Base-by-base conservation (phyloP, 1,140 invertebrate species). In the Capitella teleta region DNA sequence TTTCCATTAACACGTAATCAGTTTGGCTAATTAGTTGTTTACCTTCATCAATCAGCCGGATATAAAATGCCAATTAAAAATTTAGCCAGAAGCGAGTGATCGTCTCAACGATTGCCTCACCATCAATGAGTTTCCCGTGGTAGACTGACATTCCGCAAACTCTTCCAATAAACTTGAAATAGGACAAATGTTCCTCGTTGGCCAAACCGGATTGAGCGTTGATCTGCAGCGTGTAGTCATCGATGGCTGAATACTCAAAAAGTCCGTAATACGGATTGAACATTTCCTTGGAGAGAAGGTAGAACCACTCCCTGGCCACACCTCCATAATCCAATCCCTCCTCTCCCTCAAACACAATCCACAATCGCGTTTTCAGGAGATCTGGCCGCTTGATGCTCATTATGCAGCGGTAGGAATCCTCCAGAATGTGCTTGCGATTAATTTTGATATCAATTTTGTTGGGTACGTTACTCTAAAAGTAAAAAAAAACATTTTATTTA, bases 201-300 rank as follows among this genome's bases (percentile, higher is more conserved):
- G 98, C 71, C 30, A 96, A 77, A 8, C 91, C 93, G 43, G 93
- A 97, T 68, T 87, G 85, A 43, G 94, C 92, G 75, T 98, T 98
- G 45, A 98, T 97, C 80, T 98, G 95, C 42, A 98, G 76, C 14
- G 94, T 98, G 72, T 98, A 98, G 76, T 98, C 98, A 70, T 98
- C 94, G 70, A 93, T 94, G 14, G 94, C 93, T 12, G 92, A 96
- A 77, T 98, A 98, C 74, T 98, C 93, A 77, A 98, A 98, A 16
- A 98, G 78, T 0, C 93, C 93, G 73, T 98, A 98, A 67, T 98
- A 98, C 1, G 94, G 94, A 77, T 98, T 98, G 71, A 98, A 98
- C 91, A 98, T 97, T 79, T 98, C 93, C 74, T 95, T 95, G 0
- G 92, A 97, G 24, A 99, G 74, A 25, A 98, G 78, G 76, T 95